Conservation (phyloP, 2,797 vertebrate species). For the Parauchenoglanis ngamensis region DNA sequence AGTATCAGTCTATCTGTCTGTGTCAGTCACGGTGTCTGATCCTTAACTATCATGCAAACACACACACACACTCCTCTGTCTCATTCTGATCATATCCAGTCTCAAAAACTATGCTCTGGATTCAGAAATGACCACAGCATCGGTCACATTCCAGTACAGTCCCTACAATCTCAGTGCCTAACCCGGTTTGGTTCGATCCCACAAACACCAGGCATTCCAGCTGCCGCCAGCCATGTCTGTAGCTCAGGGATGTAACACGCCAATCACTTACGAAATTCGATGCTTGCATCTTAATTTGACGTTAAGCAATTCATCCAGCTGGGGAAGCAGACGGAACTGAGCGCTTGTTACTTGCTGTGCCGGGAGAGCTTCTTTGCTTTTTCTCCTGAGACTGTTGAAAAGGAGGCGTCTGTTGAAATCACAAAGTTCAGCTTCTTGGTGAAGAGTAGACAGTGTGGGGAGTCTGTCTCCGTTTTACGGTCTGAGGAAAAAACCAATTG, state of each 20-base stretch:
- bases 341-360: slow-evolving; percentile 31
- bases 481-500: slow-evolving; percentile 37
- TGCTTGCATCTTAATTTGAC: slow-evolving; percentile 45
- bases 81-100: neutral
- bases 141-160: slow-evolving; percentile 25
- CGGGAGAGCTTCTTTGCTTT: slow-evolving; percentile 29
- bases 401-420: slow-evolving; percentile 30
- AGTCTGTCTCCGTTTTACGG: slow-evolving; percentile 59
- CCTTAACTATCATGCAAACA: slow-evolving; percentile 32
- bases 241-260: slow-evolving; percentile 26
- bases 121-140: neutral
- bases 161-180: neutral
- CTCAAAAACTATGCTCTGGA: neutral
- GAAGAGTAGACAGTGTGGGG: slow-evolving; percentile 39
- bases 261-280: slow-evolving; percentile 53
- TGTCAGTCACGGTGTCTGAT: slow-evolving; percentile 65
- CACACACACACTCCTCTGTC: slow-evolving; percentile 22
- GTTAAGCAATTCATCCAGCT: slow-evolving; percentile 29
- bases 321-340: slow-evolving; percentile 32
- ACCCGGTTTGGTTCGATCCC: slow-evolving; percentile 2
- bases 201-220: slow-evolving; percentile 21
- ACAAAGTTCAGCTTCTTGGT: slow-evolving; percentile 33
- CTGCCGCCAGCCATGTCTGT: slow-evolving; percentile 29
- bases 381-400: slow-evolving; percentile 48
- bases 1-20: slow-evolving; percentile 50